These are phyloP conservation scores for Lepilemur septentrionalis DNA, from an alignment of 2,797 vertebrate species.

Conservation along the genomic window DNA sequence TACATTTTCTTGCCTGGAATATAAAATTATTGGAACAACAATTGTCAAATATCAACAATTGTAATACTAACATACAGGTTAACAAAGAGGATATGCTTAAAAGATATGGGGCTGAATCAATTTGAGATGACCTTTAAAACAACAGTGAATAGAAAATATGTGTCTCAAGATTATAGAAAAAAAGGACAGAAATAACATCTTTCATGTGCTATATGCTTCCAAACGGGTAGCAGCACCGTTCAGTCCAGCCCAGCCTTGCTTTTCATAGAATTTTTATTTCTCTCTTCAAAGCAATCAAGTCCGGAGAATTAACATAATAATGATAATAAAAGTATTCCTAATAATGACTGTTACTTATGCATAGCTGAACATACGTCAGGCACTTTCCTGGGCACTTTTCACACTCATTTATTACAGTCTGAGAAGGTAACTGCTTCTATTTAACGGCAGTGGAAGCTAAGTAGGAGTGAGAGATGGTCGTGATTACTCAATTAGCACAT, in stretches of 20 bases:
- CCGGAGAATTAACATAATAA: not conserved
- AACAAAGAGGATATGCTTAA: slow-evolving; percentile 43
- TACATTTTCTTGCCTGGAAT: slow-evolving; percentile 44
- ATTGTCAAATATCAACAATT: slow-evolving; percentile 37
- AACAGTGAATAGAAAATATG: slow-evolving; percentile 42
- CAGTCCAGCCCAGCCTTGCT: not conserved
- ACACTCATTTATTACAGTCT: not conserved
- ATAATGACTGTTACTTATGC: not conserved
- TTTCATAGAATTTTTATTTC: not conserved
- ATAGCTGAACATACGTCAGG: not conserved
- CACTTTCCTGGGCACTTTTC: not conserved
- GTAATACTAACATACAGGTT: slow-evolving; percentile 33
- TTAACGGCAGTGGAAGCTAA: not conserved
- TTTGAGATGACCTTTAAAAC: slow-evolving; percentile 67
- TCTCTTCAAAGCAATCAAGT: not conserved
- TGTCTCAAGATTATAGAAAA: slow-evolving; percentile 25
- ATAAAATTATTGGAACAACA: slow-evolving; percentile 35
- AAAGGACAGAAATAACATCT: not conserved
- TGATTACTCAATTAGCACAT: not conserved
- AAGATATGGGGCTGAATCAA: slow-evolving; percentile 51
- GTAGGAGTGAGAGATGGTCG: not conserved
- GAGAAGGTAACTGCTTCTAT: not conserved
- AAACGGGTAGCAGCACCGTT: not conserved
- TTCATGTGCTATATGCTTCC: slow-evolving; percentile 34
- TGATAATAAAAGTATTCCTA: not conserved